These are phyloP conservation scores for Calypte anna DNA, from an alignment of 2,113 vertebrate genomes.

Conservation along the genomic window DNA sequence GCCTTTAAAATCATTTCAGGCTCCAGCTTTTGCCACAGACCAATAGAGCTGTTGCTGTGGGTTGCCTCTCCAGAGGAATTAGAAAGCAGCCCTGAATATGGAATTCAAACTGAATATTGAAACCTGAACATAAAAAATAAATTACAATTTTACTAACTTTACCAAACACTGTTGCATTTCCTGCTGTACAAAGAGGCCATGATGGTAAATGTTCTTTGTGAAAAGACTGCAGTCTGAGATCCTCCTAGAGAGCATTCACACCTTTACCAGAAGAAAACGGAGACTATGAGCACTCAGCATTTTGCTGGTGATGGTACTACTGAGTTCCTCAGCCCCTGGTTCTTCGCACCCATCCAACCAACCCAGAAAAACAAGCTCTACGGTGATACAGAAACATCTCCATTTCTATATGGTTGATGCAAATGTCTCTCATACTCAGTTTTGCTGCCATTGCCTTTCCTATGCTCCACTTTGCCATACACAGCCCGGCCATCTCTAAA, in stretches of 20 bases:
- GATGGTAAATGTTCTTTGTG: not conserved
- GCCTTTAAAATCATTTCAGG: not conserved
- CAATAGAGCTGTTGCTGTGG: not conserved
- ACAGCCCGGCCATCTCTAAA: not conserved
- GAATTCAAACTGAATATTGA: not conserved
- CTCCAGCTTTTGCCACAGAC: not conserved
- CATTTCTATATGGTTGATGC: accelerated
- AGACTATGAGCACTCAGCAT: not conserved
- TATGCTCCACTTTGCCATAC: not conserved
- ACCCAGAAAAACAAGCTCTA: not conserved
- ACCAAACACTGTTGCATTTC: not conserved
- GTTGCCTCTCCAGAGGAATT: not conserved
- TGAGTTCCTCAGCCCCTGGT: not conserved
- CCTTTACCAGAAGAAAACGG: not conserved
- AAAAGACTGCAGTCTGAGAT: not conserved
- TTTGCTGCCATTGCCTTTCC: not conserved
- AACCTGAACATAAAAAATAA: not conserved
- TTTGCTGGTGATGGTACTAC: not conserved
- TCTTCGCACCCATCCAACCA: not conserved
- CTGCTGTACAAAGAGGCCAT: not conserved
- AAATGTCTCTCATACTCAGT: not conserved
- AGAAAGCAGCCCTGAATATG: not conserved
- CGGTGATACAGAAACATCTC: not conserved
- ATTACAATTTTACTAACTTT: not conserved
- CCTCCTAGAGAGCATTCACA: not conserved